These are phyloP conservation scores for Leucania comma DNA, from an alignment of 2,888 invertebrate species.

Conservation along the genomic window DNA sequence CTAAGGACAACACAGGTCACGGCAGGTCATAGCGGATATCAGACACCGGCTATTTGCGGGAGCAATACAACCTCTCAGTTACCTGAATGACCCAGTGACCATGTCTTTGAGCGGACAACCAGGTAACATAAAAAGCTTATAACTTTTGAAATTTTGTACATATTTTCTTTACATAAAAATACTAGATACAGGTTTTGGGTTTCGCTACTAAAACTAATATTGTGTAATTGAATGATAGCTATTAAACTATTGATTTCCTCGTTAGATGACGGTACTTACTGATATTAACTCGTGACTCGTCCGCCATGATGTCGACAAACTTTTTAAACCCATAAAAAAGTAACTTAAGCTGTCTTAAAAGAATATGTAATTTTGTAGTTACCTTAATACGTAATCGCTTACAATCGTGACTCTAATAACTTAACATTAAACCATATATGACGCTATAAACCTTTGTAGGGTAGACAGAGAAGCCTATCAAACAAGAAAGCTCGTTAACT, in stretches of 20 bases:
- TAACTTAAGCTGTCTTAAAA: background rate
- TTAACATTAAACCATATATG: slow-evolving; percentile 4
- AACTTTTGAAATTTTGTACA: no score
- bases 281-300: background rate
- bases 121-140: no score
- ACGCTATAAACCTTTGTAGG: background rate
- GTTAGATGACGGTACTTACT: background rate
- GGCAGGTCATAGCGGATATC: no score
- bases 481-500: background rate
- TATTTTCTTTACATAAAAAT: no score
- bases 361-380: background rate
- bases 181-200: no score
- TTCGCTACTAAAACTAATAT: no score
- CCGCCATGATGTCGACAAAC: background rate
- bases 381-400: background rate
- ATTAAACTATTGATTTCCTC: background rate
- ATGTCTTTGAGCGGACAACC: no score
- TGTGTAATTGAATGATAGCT: no score
- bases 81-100: no score
- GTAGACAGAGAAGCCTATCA: background rate
- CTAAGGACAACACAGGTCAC: no score
- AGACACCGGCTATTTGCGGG: no score
- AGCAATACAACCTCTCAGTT: no score
- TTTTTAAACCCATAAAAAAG: background rate
- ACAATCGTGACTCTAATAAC: slow-evolving; percentile 3